Conservation (phyloP, 2,797 vertebrate species). For the Heliangelus exortis region DNA sequence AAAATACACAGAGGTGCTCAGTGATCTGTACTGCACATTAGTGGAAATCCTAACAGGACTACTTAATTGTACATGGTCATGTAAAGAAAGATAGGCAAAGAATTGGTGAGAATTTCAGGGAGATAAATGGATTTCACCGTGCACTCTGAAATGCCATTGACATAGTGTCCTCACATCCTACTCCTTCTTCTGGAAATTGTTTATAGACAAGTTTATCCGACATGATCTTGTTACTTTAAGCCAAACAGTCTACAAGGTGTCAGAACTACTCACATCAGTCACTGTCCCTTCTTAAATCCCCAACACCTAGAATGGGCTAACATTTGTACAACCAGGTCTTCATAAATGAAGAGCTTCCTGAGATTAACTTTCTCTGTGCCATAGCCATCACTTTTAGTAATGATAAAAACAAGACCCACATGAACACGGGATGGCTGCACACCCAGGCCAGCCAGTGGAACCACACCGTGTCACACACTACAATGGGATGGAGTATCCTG, state of each 20-base stretch:
- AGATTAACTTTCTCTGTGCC: accelerated
- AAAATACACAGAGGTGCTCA: not conserved
- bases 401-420: accelerated
- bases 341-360: accelerated
- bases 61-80: too few relatives aligned
- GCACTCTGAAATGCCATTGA: not conserved
- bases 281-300: not conserved
- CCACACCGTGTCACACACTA: accelerated
- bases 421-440: accelerated
- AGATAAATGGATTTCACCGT: not conserved
- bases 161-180: accelerated
- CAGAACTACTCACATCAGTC: not conserved
- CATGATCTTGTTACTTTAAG: not conserved
- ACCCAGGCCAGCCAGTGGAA: accelerated
- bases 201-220: accelerated
- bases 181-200: not conserved
- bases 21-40: accelerated
- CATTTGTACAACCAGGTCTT: accelerated
- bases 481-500: accelerated
- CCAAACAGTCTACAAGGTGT: accelerated
- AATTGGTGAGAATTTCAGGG: not conserved
- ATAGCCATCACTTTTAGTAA: accelerated
- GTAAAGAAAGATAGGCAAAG: accelerated
- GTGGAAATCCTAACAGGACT: not conserved
- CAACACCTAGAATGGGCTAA: accelerated